A percentile compares a stretch with the other conserved stretches of the same genome.
These are phyloP conservation scores for Telmatherina bonti DNA, from an alignment of 2,797 vertebrate genomes.

Conservation along the genomic window DNA sequence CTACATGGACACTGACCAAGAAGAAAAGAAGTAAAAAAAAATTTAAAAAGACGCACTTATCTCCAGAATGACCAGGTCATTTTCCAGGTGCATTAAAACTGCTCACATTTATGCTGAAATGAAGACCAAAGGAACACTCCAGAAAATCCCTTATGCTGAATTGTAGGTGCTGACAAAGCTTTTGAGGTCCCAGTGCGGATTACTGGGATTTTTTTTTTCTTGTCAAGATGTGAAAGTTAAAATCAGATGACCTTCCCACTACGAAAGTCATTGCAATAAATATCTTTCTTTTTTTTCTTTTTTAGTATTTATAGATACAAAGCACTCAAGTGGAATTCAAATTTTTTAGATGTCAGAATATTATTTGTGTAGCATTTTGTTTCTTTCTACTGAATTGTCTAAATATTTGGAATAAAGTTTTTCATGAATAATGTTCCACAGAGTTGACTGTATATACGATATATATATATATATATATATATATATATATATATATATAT, in stretches of 20 bases:
- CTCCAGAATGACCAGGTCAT: slow-evolving; percentile 6
- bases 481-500: too few relatives aligned
- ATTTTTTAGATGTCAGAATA: slow-evolving; percentile 37
- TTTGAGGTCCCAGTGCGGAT: slow-evolving; percentile 25
- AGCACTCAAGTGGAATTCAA: slow-evolving; percentile 24
- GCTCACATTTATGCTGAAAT: neutral
- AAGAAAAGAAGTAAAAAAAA: slow-evolving; percentile 66
- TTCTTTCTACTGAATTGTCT: slow-evolving; percentile 29
- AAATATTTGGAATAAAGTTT: slow-evolving; percentile 69
- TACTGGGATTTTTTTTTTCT: slow-evolving; percentile 27
- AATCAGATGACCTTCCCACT: slow-evolving; percentile 6
- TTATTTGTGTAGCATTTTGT: slow-evolving; percentile 16
- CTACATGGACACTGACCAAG: slow-evolving; percentile 87
- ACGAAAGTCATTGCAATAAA: neutral
- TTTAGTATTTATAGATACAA: slow-evolving; percentile 19
- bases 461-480: too few relatives aligned
- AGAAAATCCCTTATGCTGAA: slow-evolving; percentile 12
- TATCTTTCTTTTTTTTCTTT: too few relatives aligned
- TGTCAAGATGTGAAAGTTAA: neutral
- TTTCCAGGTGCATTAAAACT: neutral
- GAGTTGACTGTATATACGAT: slow-evolving; percentile 4
- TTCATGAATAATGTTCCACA: slow-evolving; percentile 28
- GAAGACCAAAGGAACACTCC: slow-evolving; percentile 20
- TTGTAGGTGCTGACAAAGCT: neutral
- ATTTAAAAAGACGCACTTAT: too few relatives aligned